Percentiles rank a stretch among this genome's conserved stretches.
Evolutionary conservation across 2,888 invertebrate species (phyloP).

Genomic region (Scaptomyza flava): DNA sequence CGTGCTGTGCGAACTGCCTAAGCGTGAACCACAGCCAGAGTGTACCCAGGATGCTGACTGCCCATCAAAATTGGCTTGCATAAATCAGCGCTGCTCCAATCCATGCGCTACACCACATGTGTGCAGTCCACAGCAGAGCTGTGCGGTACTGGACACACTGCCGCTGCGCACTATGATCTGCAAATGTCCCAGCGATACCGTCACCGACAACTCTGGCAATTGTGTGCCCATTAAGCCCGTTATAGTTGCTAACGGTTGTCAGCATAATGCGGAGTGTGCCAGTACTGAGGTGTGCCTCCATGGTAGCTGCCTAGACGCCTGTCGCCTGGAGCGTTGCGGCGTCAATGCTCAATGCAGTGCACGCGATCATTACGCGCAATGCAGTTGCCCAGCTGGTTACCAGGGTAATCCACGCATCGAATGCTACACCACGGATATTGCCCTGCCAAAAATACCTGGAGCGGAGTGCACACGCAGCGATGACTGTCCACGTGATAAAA

Average conservation of each 20-base stretch:
- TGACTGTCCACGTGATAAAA: conserved; percentile 90
- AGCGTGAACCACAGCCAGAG: conserved; percentile 85
- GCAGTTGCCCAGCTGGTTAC: conserved; percentile 91
- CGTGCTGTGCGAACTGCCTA: conserved; percentile 87
- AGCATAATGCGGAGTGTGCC: conserved; percentile 90
- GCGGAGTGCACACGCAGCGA: conserved; percentile 91
- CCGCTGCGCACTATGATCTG: conserved; percentile 94
- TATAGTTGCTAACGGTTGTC: conserved; percentile 87
- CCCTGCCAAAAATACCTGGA: conserved; percentile 67
- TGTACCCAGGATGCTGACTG: conserved; percentile 92
- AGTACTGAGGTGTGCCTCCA: conserved; percentile 90
- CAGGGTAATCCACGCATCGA: conserved; percentile 92
- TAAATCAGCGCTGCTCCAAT: conserved; percentile 90
- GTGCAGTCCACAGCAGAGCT: conserved; percentile 91
- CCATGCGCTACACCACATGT: conserved; percentile 90
- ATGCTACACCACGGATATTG: conserved; percentile 85
- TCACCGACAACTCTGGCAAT: conserved; percentile 89
- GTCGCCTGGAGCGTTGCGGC: conserved; percentile 91
- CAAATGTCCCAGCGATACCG: conserved; percentile 92
- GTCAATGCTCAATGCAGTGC: conserved; percentile 93
- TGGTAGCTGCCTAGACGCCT: conserved; percentile 92
- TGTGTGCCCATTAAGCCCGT: conserved; percentile 87
- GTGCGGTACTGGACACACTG: conserved; percentile 90
- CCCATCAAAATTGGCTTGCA: conserved; percentile 90
- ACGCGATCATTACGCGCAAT: conserved; percentile 90